phyloP scores from a whole-genome alignment of 2,888 invertebrate species.

The Ochlodes sylvanus region DNA sequence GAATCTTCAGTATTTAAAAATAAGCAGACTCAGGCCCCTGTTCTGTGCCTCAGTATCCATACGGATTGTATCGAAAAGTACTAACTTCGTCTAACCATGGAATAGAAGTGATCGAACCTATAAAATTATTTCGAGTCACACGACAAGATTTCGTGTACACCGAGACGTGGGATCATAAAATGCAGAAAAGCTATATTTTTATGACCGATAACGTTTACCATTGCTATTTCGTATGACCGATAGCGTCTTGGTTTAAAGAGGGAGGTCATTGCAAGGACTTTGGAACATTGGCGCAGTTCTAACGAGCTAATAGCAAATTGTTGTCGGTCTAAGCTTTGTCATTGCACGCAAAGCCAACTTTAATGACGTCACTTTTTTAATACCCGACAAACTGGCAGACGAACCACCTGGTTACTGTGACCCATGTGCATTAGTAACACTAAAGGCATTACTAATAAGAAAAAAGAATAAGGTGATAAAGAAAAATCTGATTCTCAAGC shows the following conservation, averaged over 20 bases:
- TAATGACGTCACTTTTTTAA: neutral
- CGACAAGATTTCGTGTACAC: neutral
- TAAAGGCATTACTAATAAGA: no score
- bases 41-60: no score
- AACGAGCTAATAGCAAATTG: neutral
- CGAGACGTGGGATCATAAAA: slow-evolving; percentile 1
- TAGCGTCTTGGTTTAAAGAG: slow-evolving; percentile 5
- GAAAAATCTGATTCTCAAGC: no score
- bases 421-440: no score
- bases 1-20: no score
- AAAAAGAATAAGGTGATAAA: no score
- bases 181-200: neutral
- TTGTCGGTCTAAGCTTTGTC: neutral
- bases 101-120: neutral
- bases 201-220: neutral
- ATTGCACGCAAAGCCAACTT: neutral
- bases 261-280: slow-evolving; percentile 13
- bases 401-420: no score
- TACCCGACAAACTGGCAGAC: no score
- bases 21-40: no score
- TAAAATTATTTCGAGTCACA: neutral
- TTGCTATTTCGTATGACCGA: neutral
- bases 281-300: neutral
- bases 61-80: neutral
- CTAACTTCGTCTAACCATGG: no score